These are phyloP conservation scores for Neogobius melanostomus DNA, from an alignment of 2,113 vertebrate species.

Conservation along the genomic window DNA sequence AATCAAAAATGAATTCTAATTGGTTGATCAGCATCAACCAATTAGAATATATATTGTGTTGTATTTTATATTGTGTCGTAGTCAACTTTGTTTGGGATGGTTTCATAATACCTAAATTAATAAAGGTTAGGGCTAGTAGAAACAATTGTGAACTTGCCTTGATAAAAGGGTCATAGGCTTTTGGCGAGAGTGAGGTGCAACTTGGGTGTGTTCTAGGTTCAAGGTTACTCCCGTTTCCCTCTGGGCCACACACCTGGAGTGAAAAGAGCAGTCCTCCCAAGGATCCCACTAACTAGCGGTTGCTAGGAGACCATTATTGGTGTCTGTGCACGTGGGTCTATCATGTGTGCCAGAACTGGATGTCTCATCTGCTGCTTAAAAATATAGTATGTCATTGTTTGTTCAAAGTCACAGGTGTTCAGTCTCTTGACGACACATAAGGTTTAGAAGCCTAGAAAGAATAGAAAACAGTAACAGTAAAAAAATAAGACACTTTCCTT, in stretches of 20 bases:
- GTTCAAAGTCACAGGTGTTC: constrained; percentile 58
- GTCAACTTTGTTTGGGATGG: too few relatives aligned
- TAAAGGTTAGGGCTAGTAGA: not conserved
- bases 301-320: constrained; percentile 62
- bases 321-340: constrained; percentile 19
- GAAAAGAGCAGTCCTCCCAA: constrained; percentile 68
- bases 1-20: too few relatives aligned
- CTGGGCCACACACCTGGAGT: constrained; percentile 65
- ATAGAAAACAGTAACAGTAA: not conserved
- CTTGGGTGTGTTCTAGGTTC: constrained; percentile 39
- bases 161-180: constrained; percentile 25
- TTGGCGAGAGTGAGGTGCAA: constrained; percentile 41
- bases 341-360: constrained; percentile 18
- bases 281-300: constrained; percentile 68
- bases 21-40: too few relatives aligned
- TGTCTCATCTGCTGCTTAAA: constrained; percentile 60
- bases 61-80: too few relatives aligned
- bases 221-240: constrained; percentile 59
- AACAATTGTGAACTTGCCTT: not conserved
- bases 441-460: constrained; percentile 17
- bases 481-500: constrained; percentile 7
- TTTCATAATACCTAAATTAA: too few relatives aligned
- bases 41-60: too few relatives aligned
- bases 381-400: constrained; percentile 30
- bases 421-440: constrained; percentile 33